Percentiles rank a stretch among this genome's conserved stretches.
phyloP scores from a whole-genome alignment of 2,797 vertebrate species.

The Channallabes apus region DNA sequence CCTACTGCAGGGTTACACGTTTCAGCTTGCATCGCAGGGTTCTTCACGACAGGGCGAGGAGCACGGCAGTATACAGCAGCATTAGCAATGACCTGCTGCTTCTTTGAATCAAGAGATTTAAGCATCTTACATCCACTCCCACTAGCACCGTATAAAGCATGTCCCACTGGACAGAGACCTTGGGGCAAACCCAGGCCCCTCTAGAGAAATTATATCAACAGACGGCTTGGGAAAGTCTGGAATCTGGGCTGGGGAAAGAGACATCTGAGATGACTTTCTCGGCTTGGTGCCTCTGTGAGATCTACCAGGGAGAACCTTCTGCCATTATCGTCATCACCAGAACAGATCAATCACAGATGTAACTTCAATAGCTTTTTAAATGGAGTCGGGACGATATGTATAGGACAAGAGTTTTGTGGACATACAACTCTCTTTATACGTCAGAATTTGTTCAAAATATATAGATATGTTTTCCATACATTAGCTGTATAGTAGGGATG shows the following conservation, averaged over 20 bases:
- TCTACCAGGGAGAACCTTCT: not conserved
- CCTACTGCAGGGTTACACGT: not conserved
- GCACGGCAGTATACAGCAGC: not conserved
- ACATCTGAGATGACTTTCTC: not conserved
- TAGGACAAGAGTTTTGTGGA: not conserved
- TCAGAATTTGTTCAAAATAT: not conserved
- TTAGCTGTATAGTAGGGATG: not conserved
- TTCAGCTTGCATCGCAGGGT: not conserved
- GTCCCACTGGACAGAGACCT: not conserved
- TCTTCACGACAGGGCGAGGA: not conserved
- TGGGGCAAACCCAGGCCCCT: not conserved
- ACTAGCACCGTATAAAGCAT: not conserved
- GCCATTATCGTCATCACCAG: not conserved
- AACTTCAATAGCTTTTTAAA: not conserved
- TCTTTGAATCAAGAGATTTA: not conserved
- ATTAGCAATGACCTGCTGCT: not conserved
- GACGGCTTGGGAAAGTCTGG: constrained; percentile 3
- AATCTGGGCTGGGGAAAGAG: not conserved
- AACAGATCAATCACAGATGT: not conserved
- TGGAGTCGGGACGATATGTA: not conserved
- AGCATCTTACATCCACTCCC: not conserved
- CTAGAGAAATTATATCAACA: constrained; percentile 4
- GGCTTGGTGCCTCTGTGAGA: not conserved
- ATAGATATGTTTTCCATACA: not conserved
- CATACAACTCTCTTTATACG: not conserved